Conservation (phyloP, 23 tunicate species). For the Ascidia mentula region DNA sequence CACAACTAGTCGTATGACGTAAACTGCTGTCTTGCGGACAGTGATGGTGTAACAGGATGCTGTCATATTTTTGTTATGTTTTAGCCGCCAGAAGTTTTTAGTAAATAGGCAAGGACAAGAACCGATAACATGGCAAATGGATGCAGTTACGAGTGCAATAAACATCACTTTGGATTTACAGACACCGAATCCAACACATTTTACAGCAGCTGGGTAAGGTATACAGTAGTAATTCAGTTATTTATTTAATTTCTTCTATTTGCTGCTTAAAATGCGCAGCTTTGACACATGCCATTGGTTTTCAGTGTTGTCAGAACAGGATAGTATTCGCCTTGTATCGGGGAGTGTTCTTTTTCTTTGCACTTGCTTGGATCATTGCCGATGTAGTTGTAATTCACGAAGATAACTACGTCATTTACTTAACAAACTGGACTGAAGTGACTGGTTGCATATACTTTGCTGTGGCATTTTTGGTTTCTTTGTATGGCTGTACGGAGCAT, state of each 20-base stretch:
- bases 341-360: slow-evolving; percentile 36
- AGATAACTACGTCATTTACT: slow-evolving; percentile 38
- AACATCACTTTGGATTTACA: slow-evolving; percentile 10
- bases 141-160: slow-evolving; percentile 8
- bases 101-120: too few species aligned
- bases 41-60: too few species aligned
- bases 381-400: slow-evolving; percentile 17
- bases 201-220: slow-evolving; percentile 2
- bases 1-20: too few species aligned
- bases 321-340: slow-evolving; percentile 46
- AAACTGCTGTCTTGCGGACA: too few species aligned
- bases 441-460: slow-evolving; percentile 62
- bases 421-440: slow-evolving; percentile 89
- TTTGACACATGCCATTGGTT: not conserved
- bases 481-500: slow-evolving; percentile 21
- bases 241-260: not conserved
- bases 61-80: too few species aligned
- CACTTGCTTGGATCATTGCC: slow-evolving; percentile 62
- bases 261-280: not conserved
- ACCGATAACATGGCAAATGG: slow-evolving; percentile 16
- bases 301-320: slow-evolving; percentile 57
- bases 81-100: too few species aligned
- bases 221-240: not conserved
- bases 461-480: slow-evolving; percentile 23
- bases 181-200: slow-evolving; percentile 1